Evolutionary conservation across 2,113 vertebrate genomes (phyloP).

Genomic region (Eupsittula cactorum): DNA sequence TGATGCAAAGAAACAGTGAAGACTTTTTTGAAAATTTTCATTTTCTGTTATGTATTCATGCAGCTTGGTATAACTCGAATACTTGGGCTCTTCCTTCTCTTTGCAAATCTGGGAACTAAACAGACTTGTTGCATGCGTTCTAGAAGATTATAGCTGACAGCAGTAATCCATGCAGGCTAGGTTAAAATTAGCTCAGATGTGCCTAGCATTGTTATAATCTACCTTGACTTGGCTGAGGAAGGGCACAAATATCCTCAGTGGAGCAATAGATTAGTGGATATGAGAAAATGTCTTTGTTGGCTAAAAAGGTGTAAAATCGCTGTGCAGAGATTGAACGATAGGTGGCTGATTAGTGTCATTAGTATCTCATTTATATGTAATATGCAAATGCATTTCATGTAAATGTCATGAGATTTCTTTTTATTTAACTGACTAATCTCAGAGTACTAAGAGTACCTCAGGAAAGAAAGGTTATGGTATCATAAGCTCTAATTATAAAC

Average conservation of each 20-base stretch:
- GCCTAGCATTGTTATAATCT: not conserved
- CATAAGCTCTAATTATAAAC: not conserved
- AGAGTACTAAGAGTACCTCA: not conserved
- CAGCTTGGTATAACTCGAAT: not conserved
- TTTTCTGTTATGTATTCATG: not conserved
- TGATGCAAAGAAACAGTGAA: not conserved
- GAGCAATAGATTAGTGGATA: not conserved
- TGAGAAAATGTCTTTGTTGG: accelerated
- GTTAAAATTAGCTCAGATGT: not conserved
- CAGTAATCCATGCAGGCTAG: not conserved
- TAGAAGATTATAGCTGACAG: not conserved
- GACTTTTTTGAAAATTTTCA: not conserved
- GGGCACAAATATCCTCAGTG: not conserved
- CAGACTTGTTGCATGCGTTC: not conserved
- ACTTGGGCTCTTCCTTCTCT: not conserved
- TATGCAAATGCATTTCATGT: not conserved
- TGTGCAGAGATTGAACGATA: accelerated
- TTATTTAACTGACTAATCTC: not conserved
- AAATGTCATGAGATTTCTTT: not conserved
- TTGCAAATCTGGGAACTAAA: not conserved
- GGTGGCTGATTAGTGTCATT: not conserved
- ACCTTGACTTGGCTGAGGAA: not conserved
- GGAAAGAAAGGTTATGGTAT: not conserved
- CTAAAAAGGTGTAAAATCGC: not conserved
- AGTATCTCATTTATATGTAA: not conserved